A percentile compares a stretch with the other conserved stretches of the same genome.
phyloP scores from a whole-genome alignment of 2,797 vertebrate genomes.

The Typhlichthys eigenmanni region DNA sequence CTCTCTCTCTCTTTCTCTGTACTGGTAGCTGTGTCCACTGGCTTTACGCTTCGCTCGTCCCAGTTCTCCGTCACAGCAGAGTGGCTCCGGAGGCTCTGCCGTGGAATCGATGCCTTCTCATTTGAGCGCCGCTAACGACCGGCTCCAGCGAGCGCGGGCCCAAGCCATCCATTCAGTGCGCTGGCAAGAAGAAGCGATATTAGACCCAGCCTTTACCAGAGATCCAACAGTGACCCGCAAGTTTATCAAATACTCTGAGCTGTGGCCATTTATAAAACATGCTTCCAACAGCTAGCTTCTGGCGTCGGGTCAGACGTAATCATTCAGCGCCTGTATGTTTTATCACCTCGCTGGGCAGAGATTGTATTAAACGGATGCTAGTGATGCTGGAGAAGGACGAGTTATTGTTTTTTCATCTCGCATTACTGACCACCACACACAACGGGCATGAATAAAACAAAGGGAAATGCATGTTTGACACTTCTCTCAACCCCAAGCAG shows the following conservation, averaged over 20 bases:
- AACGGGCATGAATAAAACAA: conserved; percentile 13
- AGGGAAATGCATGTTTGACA: not conserved
- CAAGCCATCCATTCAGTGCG: conserved; percentile 44
- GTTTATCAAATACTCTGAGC: conserved; percentile 74
- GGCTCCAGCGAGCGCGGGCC: conserved; percentile 21
- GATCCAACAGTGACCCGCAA: conserved; percentile 73
- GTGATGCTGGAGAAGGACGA: conserved; percentile 38
- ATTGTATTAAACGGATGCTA: conserved; percentile 52
- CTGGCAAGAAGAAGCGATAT: conserved; percentile 48
- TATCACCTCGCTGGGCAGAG: conserved; percentile 68
- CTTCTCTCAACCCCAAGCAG: conserved; percentile 9
- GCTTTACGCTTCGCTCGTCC: too few relatives aligned
- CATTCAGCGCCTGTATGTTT: conserved; percentile 79
- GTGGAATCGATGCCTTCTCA: too few relatives aligned
- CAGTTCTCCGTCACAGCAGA: too few relatives aligned
- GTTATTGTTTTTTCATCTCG: conserved; percentile 39
- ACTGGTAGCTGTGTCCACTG: too few relatives aligned
- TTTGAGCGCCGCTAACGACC: not conserved
- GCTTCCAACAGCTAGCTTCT: conserved; percentile 67
- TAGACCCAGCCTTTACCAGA: conserved; percentile 61
- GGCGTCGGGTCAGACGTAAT: conserved; percentile 70
- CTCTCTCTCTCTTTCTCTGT: too few relatives aligned
- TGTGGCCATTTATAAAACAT: conserved; percentile 79
- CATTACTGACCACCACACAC: conserved; percentile 37
- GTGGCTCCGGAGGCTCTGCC: too few relatives aligned